Conservation (phyloP, 2,888 invertebrate species). For the Metallyticus violacea region DNA sequence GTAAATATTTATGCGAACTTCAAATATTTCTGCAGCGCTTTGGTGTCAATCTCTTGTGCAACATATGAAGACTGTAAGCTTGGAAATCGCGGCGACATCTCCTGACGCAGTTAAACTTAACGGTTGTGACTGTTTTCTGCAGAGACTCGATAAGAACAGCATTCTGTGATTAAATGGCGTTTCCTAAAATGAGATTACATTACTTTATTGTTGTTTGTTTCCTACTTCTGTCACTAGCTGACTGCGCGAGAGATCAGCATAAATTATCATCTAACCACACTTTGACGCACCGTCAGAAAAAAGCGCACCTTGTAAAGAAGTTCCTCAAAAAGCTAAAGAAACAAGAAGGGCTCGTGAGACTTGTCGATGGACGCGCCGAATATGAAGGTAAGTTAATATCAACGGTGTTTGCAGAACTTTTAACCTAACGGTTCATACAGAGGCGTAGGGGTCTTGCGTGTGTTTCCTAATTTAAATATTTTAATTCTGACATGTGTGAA, state of each 20-base stretch:
- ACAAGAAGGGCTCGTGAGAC: slow-evolving; percentile 69
- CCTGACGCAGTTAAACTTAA: no score
- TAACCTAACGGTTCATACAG: not conserved
- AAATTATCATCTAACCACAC: slow-evolving; percentile 28
- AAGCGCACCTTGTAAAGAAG: slow-evolving; percentile 62
- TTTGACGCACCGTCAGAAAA: slow-evolving; percentile 39
- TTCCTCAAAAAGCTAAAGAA: slow-evolving; percentile 68
- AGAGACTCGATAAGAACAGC: no score
- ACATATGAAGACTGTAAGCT: no score
- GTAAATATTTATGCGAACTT: no score
- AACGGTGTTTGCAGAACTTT: no score
- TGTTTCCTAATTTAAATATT: no score
- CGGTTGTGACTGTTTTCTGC: no score
- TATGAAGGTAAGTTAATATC: slow-evolving; percentile 66
- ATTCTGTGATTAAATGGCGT: no score
- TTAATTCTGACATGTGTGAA: no score
- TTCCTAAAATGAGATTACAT: not conserved
- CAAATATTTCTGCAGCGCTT: no score
- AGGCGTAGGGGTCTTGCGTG: not conserved
- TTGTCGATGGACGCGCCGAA: slow-evolving; percentile 65
- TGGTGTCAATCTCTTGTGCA: no score
- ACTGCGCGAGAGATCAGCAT: not conserved
- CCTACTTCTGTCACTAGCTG: not conserved
- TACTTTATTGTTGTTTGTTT: not conserved
- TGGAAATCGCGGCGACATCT: no score